Conservation (phyloP, 2,888 invertebrate genomes). For the Mythimna albipuncta region DNA sequence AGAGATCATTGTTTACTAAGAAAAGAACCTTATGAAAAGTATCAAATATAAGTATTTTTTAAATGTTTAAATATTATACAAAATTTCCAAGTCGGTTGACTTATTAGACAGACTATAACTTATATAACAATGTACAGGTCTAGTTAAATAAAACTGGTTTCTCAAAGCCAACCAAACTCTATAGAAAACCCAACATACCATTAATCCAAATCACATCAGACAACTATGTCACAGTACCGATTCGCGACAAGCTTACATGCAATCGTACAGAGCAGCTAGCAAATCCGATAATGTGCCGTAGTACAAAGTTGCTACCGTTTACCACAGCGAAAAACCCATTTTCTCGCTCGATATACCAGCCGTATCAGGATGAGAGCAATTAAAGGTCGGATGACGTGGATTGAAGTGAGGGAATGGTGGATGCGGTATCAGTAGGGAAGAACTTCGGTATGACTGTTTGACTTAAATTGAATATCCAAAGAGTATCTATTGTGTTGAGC, state of each 20-base stretch:
- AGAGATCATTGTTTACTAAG: too few species aligned
- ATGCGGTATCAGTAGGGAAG: conserved; percentile 68
- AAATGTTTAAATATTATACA: too few species aligned
- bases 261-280: conserved; percentile 68
- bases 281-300: conserved; percentile 86
- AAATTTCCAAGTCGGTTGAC: too few species aligned
- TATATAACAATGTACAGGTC: not conserved
- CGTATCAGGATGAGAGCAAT: conserved; percentile 91
- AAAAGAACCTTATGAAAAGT: too few species aligned
- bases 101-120: too few species aligned
- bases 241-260: conserved; percentile 31
- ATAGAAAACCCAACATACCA: conserved; percentile 11
- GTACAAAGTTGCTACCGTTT: conserved; percentile 87
- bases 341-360: conserved; percentile 90
- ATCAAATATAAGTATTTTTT: too few species aligned
- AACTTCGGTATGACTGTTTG: not conserved
- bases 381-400: conserved; percentile 82
- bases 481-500: too few species aligned
- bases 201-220: conserved; percentile 36
- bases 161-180: not conserved
- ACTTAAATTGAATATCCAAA: too few species aligned
- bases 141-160: not conserved
- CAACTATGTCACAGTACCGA: conserved; percentile 52
- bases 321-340: conserved; percentile 89
- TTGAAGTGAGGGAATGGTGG: conserved; percentile 64